Base-by-base conservation (phyloP, 2,797 vertebrate genomes). In the Sebastes vulpes region DNA sequence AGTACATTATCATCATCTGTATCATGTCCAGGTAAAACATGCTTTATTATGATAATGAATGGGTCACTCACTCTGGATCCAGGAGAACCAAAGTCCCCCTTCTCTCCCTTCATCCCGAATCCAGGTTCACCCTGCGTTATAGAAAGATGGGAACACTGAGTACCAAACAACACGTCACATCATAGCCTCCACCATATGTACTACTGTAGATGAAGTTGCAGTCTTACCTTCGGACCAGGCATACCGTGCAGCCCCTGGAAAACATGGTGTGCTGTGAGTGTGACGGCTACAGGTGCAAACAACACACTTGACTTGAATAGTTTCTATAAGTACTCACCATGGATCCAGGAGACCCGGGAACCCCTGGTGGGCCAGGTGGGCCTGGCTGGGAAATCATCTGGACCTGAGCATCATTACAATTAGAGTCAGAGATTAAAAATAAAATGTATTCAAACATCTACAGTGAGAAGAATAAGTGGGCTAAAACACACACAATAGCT, bases 371-470 rank as follows among this genome's bases (percentile, higher is more conserved):
- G 4, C 97, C 97, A 0, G 98, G 98, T 9, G 97, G 97, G 11
- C 98, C 98, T 0, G 97, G 98, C 84, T 98, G 97, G 35, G 97
- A 96, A 79, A 97, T 97, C 94, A 98, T 97, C 94, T 98, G 97
- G 79, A 96, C 91, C 94, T 97, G 84, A 77, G 26, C 4, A 73
- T 0, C 9, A 68, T 46, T 21, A 8, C 77, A 75, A 72, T 31
- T 0, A 76, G 16, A 70, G 35, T 87, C n/a, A 56, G 65, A 54
- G 20, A 66, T 18, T 35, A 12, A 1, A 58, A 20, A 57, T 9
- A 48, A 52, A 31, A 64, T 25, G 10, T 11, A 32, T 32, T 29
- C 4, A 60, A 23, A 35, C 57, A 16, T n/a, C 53, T 53, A 26
- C 2, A 68, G 58, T 29, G 12, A 46, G 25, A 35, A 2, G 0